Conservation (phyloP, 1,140 invertebrate genomes). For the Meloidogyne chitwoodi region DNA sequence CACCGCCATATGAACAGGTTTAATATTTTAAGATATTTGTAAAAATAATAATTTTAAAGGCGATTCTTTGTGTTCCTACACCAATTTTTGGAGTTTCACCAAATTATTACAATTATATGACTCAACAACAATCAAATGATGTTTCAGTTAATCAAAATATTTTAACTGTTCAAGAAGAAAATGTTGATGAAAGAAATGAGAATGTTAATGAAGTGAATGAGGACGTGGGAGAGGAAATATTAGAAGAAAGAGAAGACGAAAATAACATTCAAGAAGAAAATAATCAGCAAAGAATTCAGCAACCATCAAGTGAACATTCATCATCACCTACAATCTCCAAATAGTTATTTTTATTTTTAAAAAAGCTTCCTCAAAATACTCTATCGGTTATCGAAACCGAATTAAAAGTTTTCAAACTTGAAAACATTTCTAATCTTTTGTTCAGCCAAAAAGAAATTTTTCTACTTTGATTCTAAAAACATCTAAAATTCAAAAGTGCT, state of each 20-base stretch:
- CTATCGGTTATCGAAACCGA: no score
- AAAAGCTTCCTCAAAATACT: no score
- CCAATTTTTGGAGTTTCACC: not conserved
- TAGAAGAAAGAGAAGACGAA: not conserved
- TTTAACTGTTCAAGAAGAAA: not conserved
- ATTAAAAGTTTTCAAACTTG: no score
- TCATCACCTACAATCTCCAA: not conserved
- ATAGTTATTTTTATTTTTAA: no score
- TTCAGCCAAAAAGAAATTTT: no score
- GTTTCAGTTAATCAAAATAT: not conserved
- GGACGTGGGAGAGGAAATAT: not conserved
- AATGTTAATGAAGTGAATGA: not conserved
- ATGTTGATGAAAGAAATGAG: not conserved
- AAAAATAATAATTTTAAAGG: not conserved
- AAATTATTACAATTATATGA: not conserved
- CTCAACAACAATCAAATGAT: not conserved
- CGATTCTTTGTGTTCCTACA: not conserved
- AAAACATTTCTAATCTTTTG: no score
- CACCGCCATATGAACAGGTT: constrained; percentile 43
- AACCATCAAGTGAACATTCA: not conserved
- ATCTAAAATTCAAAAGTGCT: no score
- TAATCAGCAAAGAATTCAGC: not conserved
- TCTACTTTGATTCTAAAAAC: no score
- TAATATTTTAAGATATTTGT: not conserved
- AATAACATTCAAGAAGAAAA: not conserved